These are phyloP conservation scores for Sinocyclocheilus rhinocerous DNA, from an alignment of 2,113 vertebrate genomes.

Conservation along the genomic window DNA sequence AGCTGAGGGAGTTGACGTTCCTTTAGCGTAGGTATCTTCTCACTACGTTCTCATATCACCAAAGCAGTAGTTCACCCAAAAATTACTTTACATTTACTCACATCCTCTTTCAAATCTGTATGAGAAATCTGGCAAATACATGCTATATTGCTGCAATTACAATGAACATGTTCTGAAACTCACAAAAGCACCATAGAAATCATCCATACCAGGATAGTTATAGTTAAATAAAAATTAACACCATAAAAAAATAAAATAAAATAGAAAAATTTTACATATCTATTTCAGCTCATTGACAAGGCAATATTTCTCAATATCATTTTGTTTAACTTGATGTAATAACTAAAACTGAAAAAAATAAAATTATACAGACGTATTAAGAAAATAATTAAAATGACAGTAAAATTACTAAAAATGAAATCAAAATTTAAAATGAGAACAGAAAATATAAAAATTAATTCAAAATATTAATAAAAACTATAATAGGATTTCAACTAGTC, in stretches of 20 bases:
- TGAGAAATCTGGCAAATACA: not conserved
- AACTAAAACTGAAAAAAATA: not conserved
- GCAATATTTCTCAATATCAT: not conserved
- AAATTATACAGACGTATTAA: not conserved
- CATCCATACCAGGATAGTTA: not conserved
- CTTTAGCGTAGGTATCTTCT: slow-evolving; percentile 14
- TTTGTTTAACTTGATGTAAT: not conserved
- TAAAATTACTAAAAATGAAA: not conserved
- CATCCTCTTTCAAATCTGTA: not conserved
- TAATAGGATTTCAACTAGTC: not conserved
- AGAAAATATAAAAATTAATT: not conserved
- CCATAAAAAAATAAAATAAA: not conserved
- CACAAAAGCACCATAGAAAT: not conserved
- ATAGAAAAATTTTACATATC: not conserved
- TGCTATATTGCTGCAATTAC: not conserved
- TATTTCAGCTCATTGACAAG: not conserved
- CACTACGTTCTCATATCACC: not conserved
- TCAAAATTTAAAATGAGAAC: not conserved
- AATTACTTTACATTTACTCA: not conserved
- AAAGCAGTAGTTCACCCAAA: not conserved
- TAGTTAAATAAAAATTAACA: not conserved
- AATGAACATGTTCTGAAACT: not conserved
- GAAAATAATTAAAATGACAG: no score
- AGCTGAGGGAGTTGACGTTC: rapidly evolving
- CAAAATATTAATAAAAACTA: not conserved